A percentile compares a stretch with the other conserved stretches of the same genome.
phyloP scores from a whole-genome alignment of 2,888 invertebrate species.

The Habroteleia sp. region DNA sequence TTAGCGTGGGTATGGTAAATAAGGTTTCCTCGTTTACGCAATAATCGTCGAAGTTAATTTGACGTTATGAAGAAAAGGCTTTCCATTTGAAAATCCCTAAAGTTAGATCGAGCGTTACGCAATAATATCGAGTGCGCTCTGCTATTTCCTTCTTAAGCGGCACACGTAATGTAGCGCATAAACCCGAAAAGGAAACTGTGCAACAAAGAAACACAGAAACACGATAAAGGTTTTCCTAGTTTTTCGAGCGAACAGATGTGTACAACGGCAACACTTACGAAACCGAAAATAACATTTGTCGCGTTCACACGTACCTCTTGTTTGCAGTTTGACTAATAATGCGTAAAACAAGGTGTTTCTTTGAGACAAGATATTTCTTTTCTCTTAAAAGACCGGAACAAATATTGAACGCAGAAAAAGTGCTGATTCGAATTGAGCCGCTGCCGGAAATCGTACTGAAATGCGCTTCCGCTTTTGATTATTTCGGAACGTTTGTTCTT shows the following conservation, averaged over 20 bases:
- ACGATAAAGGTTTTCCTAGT: constrained; percentile 36
- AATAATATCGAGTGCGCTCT: no score
- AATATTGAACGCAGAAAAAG: constrained; percentile 25
- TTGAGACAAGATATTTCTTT: constrained; percentile 25
- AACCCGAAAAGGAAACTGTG: no score
- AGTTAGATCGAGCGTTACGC: no score
- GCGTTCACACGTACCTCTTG: constrained; percentile 36
- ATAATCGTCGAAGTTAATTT: no score
- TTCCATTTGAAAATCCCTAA: no score
- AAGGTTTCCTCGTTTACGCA: no score
- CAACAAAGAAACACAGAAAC: constrained; percentile 25
- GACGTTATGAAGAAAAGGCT: no score
- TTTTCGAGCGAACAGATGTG: constrained; percentile 18
- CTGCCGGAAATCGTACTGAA: not conserved
- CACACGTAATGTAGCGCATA: no score
- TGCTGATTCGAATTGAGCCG: constrained; percentile 1
- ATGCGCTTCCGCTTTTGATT: constrained; percentile 9
- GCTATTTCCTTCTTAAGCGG: no score
- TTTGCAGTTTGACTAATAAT: constrained; percentile 47
- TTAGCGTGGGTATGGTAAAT: no score
- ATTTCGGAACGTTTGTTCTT: not conserved
- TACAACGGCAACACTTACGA: constrained; percentile 19
- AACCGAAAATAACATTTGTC: constrained; percentile 42
- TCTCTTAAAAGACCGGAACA: constrained; percentile 6
- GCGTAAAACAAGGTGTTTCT: constrained; percentile 35